Percentiles rank a stretch among this genome's conserved stretches.
Conservation (phyloP, 2,797 vertebrate genomes). For the Scomberomorus guttatus region DNA sequence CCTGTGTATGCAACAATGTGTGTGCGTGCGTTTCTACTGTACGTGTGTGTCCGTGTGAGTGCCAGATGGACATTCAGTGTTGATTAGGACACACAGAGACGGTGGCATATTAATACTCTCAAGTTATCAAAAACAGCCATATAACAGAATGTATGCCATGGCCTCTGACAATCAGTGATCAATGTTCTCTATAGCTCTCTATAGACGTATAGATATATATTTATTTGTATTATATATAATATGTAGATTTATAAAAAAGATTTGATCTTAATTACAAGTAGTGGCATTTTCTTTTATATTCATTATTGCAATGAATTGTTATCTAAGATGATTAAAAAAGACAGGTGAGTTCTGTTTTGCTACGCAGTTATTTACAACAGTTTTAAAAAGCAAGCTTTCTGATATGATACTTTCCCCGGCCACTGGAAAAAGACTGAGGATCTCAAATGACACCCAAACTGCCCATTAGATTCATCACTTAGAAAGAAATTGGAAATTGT, state of each 20-base stretch:
- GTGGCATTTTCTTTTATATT: constrained; percentile 93
- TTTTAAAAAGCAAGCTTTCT: constrained; percentile 97
- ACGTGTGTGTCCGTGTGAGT: constrained; percentile 76
- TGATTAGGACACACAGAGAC: constrained; percentile 88
- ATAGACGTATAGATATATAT: constrained; percentile 82
- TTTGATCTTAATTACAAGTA: constrained; percentile 93
- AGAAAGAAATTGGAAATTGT: constrained; percentile 31
- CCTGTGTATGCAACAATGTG: constrained; percentile 69
- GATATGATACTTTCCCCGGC: constrained; percentile 51
- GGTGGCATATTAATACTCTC: constrained; percentile 82
- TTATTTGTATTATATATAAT: constrained; percentile 85
- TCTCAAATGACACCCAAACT: constrained; percentile 69
- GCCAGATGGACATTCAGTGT: constrained; percentile 86
- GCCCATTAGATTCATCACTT: constrained; percentile 20
- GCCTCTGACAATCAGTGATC: constrained; percentile 91
- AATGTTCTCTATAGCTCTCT: constrained; percentile 88
- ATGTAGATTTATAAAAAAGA: constrained; percentile 91
- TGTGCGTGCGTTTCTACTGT: constrained; percentile 52
- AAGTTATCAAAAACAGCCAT: constrained; percentile 81
- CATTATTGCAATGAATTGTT: constrained; percentile 99
- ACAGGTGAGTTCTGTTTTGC: constrained; percentile 93
- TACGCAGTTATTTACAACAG: constrained; percentile 95
- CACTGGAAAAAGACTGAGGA: constrained; percentile 57
- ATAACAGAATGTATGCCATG: constrained; percentile 90
- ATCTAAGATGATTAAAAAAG: constrained; percentile 99